These are phyloP conservation scores for Vespertilio murinus DNA, from an alignment of 2,797 vertebrate species.

Conservation along the genomic window DNA sequence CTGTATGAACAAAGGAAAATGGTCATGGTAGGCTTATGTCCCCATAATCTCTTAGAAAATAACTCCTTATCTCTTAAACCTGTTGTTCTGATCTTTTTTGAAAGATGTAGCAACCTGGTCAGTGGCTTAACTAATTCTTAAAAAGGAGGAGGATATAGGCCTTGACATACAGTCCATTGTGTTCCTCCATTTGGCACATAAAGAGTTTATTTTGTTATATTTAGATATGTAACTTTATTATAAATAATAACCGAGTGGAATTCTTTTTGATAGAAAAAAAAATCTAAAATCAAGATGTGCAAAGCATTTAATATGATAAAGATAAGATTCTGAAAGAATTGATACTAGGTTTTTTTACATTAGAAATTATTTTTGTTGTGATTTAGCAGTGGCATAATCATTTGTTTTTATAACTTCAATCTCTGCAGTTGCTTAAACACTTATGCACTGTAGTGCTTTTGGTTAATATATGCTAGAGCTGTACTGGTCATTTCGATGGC, in stretches of 20 bases:
- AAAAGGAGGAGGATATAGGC: neutral
- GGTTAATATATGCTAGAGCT: neutral
- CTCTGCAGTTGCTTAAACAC: constrained; percentile 3
- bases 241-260: neutral
- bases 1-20: constrained; percentile 96
- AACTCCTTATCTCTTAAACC: neutral
- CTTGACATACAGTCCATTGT: neutral
- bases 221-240: neutral
- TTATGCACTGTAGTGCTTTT: neutral
- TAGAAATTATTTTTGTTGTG: constrained; percentile 23
- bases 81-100: neutral
- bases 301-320: constrained; percentile 6
- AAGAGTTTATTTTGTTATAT: neutral
- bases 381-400: neutral
- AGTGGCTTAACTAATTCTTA: neutral
- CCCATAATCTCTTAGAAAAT: neutral
- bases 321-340: neutral
- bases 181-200: neutral
- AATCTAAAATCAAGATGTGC: neutral
- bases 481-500: neutral
- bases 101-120: neutral
- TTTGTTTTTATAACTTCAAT: neutral
- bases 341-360: constrained; percentile 12
- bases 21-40: constrained; percentile 89
- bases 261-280: constrained; percentile 40